Evolutionary conservation across 2,888 invertebrate species (phyloP), one percentile per base, ranked within the genome.

Genomic region (Netelia virgata): DNA sequence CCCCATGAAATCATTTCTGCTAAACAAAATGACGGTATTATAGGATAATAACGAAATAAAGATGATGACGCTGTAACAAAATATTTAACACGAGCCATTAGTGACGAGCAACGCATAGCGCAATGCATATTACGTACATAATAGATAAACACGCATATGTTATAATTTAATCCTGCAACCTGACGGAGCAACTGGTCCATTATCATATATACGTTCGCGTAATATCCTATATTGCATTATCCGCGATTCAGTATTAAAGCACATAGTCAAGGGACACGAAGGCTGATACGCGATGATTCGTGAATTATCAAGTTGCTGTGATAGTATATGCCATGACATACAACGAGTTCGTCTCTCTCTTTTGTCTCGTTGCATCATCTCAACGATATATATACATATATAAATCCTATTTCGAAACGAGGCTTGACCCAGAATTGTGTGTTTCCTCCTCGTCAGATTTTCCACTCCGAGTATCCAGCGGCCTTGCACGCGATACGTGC

Each of bases 381-480:
- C 53, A 53, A 53, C 53, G 6, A 53, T 16, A 14, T 53, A 53
- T 53, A 43, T 10, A 41, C 20, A 53, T 8, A 14, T 18, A 20
- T 18, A 18, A 9, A 20, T 16, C 50, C 63, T 36, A 63, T 64
- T 64, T 28, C 36, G 36, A 63, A 77, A 83, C 68, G 74, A 68
- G 68, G 77, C 78, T 78, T 78, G 83, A 83, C 73, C 83, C 73
- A 78, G 77, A 82, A 82, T 68, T 41, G 59, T 41, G 59, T 47
- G 70, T n/a, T 28, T 28, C 43, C 75, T 69, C 20, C 23, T 55
- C 41, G 63, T 47, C 68, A 55, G 61, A 75, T 83, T 83, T 83
- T 64, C 73, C 68, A 41, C 36, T 55, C 66, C 73, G 72, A 16
- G 43, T 28, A 28, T 28, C 55, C 47, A 69, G 74, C 20, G 64